These are phyloP conservation scores for Herpetotheres cachinnans DNA, from an alignment of 2,113 vertebrate species.

Conservation along the genomic window DNA sequence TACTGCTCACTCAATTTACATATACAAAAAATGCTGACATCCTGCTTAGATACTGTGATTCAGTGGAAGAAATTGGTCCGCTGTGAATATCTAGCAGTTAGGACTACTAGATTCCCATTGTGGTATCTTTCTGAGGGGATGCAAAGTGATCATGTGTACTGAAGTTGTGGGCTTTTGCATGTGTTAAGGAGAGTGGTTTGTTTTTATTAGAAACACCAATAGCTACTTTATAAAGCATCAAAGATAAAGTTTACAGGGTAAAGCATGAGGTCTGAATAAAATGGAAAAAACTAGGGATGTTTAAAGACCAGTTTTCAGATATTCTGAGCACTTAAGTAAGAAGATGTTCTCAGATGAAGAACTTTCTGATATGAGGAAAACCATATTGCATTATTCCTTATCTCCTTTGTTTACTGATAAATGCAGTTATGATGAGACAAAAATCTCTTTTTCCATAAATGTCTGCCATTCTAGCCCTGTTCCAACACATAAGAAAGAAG, in stretches of 20 bases:
- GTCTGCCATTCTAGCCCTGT: neutral
- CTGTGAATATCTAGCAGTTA: neutral
- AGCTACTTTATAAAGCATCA: neutral
- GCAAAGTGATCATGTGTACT: neutral
- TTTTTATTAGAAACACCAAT: neutral
- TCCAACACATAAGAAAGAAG: neutral
- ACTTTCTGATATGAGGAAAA: neutral
- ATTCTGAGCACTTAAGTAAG: neutral
- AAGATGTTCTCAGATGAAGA: neutral
- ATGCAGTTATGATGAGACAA: neutral
- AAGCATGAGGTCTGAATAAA: neutral
- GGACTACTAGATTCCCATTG: neutral
- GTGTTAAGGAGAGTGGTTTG: neutral
- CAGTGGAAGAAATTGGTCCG: neutral
- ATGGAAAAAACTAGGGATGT: neutral
- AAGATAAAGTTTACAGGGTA: neutral
- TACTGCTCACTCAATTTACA: constrained; percentile 50
- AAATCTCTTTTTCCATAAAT: neutral
- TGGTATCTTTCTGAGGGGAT: neutral
- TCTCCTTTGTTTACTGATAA: neutral
- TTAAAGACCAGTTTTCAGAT: neutral
- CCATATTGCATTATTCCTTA: neutral
- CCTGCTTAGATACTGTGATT: constrained; percentile 24
- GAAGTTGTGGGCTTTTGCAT: accelerated
- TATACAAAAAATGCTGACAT: neutral